Conservation (phyloP, 2,113 vertebrate species). For the Festucalex cinctus region DNA sequence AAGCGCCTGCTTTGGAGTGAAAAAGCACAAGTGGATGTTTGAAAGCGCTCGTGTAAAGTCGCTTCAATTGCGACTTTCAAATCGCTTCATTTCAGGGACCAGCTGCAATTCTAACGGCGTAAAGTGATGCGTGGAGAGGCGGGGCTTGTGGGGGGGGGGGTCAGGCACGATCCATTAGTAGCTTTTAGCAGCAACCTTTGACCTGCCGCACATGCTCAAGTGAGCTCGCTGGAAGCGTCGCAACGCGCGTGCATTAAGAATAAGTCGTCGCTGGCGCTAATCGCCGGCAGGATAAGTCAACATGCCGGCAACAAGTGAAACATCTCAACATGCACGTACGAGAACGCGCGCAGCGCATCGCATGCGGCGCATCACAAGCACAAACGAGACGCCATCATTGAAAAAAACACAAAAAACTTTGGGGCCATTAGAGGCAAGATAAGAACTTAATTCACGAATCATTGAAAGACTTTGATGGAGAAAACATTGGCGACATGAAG, state of each 20-base stretch:
- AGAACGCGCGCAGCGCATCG: background rate
- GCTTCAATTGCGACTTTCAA: too few species aligned
- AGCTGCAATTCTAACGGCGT: background rate
- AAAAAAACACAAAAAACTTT: slow-evolving; percentile 15
- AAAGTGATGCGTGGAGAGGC: background rate
- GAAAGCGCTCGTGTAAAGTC: too few species aligned
- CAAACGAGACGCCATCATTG: background rate
- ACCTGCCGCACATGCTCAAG: slow-evolving; percentile 23
- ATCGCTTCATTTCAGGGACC: too few species aligned
- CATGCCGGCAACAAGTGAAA: slow-evolving; percentile 27
- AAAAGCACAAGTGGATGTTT: too few species aligned
- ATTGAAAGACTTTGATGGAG: slow-evolving; percentile 44
- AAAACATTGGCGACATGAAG: slow-evolving; percentile 54
- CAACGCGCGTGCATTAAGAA: slow-evolving; percentile 64
- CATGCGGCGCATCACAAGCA: background rate
- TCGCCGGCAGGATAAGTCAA: slow-evolving; percentile 44
- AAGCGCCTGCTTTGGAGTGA: too few species aligned
- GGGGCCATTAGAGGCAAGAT: slow-evolving; percentile 43
- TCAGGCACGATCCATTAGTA: slow-evolving; percentile 44
- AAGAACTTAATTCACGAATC: slow-evolving; percentile 41
- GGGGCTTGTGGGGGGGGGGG: background rate
- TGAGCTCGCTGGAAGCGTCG: background rate
- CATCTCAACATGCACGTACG: slow-evolving; percentile 12
- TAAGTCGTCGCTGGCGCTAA: slow-evolving; percentile 56
- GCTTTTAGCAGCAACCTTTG: slow-evolving; percentile 47